Evolutionary conservation across 1,140 invertebrate species (phyloP).

Genomic region (Babylonia areolata): DNA sequence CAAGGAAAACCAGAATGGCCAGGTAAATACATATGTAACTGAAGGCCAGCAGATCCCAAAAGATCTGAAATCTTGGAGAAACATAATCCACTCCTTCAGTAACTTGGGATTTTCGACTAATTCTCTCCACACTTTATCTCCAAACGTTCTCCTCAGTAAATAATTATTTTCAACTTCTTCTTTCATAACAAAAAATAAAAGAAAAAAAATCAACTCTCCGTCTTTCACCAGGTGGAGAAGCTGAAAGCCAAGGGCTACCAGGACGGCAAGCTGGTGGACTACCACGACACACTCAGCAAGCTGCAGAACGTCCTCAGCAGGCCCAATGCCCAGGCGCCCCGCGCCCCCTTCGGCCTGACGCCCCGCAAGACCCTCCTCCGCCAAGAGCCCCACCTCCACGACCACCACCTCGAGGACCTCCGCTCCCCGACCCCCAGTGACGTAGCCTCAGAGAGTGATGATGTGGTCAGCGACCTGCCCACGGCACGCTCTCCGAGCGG

Average conservation of each 20-base stretch:
- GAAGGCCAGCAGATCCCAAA: too few relatives aligned
- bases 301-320: slow-evolving; percentile 19
- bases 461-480: not conserved
- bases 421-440: not conserved
- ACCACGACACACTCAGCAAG: slow-evolving; percentile 32
- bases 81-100: too few relatives aligned
- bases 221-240: slow-evolving; percentile 31
- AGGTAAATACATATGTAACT: too few relatives aligned
- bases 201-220: not conserved
- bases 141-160: too few relatives aligned
- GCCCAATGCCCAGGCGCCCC: slow-evolving; percentile 19
- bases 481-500: not conserved
- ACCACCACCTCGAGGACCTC: not conserved
- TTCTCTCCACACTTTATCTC: too few relatives aligned
- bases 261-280: slow-evolving; percentile 40
- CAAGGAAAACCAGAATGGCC: too few relatives aligned
- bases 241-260: slow-evolving; percentile 30
- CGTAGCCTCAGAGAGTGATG: not conserved
- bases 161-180: too few relatives aligned
- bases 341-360: not conserved
- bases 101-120: too few relatives aligned
- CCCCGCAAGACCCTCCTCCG: not conserved
- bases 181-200: too few relatives aligned
- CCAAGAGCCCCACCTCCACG: not conserved
- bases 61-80: too few relatives aligned